A percentile compares a stretch with the other conserved stretches of the same genome.
phyloP scores from a whole-genome alignment of 2,888 invertebrate genomes.

The Halictus ligatus region DNA sequence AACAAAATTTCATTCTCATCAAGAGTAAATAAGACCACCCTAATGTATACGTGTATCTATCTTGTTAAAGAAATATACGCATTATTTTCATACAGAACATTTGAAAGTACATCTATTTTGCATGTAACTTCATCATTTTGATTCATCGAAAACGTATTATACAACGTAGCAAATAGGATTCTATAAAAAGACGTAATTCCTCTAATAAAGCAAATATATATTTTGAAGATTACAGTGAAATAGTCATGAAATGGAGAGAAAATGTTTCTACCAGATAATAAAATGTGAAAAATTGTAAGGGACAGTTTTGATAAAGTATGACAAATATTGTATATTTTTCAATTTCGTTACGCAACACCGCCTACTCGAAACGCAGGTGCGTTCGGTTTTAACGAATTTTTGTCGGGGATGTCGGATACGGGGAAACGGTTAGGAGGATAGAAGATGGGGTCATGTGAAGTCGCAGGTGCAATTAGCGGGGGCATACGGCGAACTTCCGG shows the following conservation, averaged over 20 bases:
- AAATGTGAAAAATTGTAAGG: too few species aligned
- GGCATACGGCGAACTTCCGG: slow-evolving; percentile 83
- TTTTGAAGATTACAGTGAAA: not conserved
- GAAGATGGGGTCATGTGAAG: slow-evolving; percentile 79
- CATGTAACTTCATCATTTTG: too few species aligned
- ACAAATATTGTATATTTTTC: not conserved
- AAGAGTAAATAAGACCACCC: too few species aligned
- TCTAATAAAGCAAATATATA: not conserved
- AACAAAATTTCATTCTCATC: too few species aligned
- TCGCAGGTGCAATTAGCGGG: slow-evolving; percentile 80
- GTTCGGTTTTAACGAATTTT: slow-evolving; percentile 19
- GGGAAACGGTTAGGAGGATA: slow-evolving; percentile 28
- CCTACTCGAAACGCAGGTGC: not conserved
- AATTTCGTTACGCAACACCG: not conserved
- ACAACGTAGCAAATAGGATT: not conserved
- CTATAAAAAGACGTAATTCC: not conserved
- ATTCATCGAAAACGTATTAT: not conserved
- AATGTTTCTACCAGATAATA: too few species aligned
- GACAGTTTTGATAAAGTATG: too few species aligned
- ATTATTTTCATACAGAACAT: too few species aligned
- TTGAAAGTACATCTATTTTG: too few species aligned
- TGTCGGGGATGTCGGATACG: slow-evolving; percentile 13
- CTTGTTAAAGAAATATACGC: too few species aligned
- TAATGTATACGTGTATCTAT: too few species aligned
- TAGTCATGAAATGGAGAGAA: not conserved